phyloP scores from a whole-genome alignment of 2,888 invertebrate species.

The Campoplex capitator region DNA sequence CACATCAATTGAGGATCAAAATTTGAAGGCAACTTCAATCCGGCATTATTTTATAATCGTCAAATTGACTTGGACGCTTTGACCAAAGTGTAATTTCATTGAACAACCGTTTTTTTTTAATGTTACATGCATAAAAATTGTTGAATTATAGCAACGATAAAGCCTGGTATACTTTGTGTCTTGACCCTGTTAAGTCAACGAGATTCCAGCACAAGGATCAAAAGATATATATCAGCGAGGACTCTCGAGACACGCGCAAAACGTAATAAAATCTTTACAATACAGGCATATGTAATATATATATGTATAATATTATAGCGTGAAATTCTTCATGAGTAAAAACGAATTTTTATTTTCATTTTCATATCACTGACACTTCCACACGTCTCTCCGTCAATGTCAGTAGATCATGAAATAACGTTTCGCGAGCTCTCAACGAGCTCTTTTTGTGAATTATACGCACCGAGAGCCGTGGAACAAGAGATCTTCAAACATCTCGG shows the following conservation, averaged over 20 bases:
- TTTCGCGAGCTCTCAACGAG: slow-evolving; percentile 24
- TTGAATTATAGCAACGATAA: slow-evolving; percentile 32
- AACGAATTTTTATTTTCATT: slow-evolving; percentile 25
- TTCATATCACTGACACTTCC: slow-evolving; percentile 18
- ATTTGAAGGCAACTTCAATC: not conserved
- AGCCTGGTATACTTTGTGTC: slow-evolving; percentile 13
- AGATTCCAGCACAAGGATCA: slow-evolving; percentile 45
- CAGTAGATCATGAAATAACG: slow-evolving; percentile 26
- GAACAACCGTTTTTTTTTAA: not conserved
- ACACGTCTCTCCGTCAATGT: slow-evolving; percentile 30
- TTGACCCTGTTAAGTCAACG: slow-evolving; percentile 33
- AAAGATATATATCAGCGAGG: slow-evolving; percentile 30
- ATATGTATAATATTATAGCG: not conserved
- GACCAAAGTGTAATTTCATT: not conserved
- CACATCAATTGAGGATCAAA: not conserved
- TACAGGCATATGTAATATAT: not conserved
- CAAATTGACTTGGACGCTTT: not conserved
- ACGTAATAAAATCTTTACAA: slow-evolving; percentile 39
- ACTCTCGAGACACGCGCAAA: slow-evolving; percentile 14
- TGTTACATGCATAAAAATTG: slow-evolving; percentile 4
- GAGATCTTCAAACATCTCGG: slow-evolving; percentile 1
- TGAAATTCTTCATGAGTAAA: slow-evolving; percentile 25
- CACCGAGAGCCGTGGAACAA: not conserved
- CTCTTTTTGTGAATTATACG: slow-evolving; percentile 13
- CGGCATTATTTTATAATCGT: not conserved